These are phyloP conservation scores for Rhagonycha fulva DNA, from an alignment of 2,888 invertebrate species.

Conservation along the genomic window DNA sequence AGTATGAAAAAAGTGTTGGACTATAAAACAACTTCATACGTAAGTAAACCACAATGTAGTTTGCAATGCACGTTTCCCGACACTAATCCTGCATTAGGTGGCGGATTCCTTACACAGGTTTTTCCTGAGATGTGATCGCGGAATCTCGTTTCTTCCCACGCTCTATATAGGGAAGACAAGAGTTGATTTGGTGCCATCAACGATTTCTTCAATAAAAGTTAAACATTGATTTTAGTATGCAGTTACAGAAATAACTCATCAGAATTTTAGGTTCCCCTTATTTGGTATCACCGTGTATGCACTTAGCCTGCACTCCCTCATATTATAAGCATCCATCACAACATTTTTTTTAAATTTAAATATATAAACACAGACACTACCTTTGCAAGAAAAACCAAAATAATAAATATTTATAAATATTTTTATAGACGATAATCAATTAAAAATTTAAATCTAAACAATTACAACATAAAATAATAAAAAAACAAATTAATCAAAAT, in stretches of 20 bases:
- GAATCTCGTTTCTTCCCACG: slow-evolving; percentile 50
- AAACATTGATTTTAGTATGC: neutral
- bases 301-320: no score
- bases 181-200: slow-evolving; percentile 11
- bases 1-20: slow-evolving; percentile 5
- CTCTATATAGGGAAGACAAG: slow-evolving; percentile 43
- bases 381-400: no score
- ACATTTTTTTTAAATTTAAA: no score
- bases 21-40: slow-evolving; percentile 23
- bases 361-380: no score
- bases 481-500: neutral
- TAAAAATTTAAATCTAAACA: neutral
- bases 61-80: slow-evolving; percentile 38
- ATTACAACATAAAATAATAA: neutral
- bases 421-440: no score
- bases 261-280: neutral
- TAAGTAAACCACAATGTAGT: slow-evolving; percentile 37
- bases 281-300: neutral
- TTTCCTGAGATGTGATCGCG: slow-evolving; percentile 48
- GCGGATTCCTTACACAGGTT: slow-evolving; percentile 45
- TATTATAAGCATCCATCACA: no score
- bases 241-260: neutral
- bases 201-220: slow-evolving; percentile 4
- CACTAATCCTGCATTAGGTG: slow-evolving; percentile 45
- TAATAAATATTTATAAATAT: no score